phyloP scores from a whole-genome alignment of 2,888 invertebrate species.

The Sminthurides aquaticus region DNA sequence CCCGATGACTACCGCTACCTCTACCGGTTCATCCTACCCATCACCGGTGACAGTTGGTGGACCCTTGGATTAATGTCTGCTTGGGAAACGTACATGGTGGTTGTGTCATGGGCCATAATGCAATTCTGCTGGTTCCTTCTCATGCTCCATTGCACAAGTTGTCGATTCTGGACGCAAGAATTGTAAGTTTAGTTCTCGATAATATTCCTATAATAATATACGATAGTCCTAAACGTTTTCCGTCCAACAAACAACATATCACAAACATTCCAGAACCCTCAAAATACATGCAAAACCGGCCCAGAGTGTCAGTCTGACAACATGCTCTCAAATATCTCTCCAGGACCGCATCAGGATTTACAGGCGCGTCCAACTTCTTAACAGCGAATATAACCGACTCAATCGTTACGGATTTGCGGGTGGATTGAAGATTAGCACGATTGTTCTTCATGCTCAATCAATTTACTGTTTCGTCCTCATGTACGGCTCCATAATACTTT shows the following conservation, averaged over 20 bases:
- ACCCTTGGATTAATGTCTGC: not conserved
- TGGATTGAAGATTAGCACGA: not conserved
- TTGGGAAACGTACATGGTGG: not conserved
- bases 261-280: not conserved
- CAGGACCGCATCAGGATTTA: not conserved
- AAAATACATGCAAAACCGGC: not conserved
- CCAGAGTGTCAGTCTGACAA: not conserved
- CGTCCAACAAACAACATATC: no score
- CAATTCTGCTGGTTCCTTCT: not conserved
- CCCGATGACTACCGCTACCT: no score
- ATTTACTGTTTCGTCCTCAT: not conserved
- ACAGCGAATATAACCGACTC: not conserved
- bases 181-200: not conserved
- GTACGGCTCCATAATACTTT: not conserved
- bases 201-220: no score
- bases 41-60: not conserved
- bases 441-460: not conserved
- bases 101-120: not conserved
- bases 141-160: not conserved
- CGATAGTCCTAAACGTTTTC: no score
- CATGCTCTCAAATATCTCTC: not conserved
- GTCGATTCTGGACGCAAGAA: not conserved
- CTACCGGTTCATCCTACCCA: no score
- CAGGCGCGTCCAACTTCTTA: not conserved
- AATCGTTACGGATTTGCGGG: not conserved